Evolutionary conservation across 2,113 vertebrate genomes (phyloP), one percentile per base, ranked within the genome.

Genomic region (Lampris incognitus): DNA sequence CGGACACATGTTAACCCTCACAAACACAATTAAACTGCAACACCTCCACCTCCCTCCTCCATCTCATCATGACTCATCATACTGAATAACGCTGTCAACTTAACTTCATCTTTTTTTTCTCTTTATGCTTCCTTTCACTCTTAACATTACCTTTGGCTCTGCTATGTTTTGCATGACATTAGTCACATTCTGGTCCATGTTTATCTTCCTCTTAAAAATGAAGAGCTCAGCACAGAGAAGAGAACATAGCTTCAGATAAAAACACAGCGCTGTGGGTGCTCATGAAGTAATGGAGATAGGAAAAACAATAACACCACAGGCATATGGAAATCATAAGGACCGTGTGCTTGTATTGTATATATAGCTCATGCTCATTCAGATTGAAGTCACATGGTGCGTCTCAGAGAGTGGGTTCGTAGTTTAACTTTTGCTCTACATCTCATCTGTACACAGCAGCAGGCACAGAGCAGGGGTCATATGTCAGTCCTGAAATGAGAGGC

Each of bases 291-390:
- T 85, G 84, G 80, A 90, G 78, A 87, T 71, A 78, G 82, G 84
- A 88, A 89, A 92, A 92, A 90, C 88, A 90, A 91, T 83, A 91
- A 91, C 86, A 88, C 79, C 63, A 78, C 66, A 86, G 69, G 66
- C 94, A 94, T 93, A 92, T 94, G 93, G 93, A 94, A 94, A 91
- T 86, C 91, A 94, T 94, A 92, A 93, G 67, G 70, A 74, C 24
- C 68, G 52, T 59, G 71, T 86, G 74, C 87, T 88, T 85, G 85
- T 52, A 46, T 24, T 89, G 82, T 91, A 90, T 83, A 80, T 85
- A 89, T 87, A 86, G 79, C 86, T 91, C 79, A 73, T 88, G 92
- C 85, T 93, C 87, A 76, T 82, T 87, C 76, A 88, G 84, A 92
- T 87, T 91, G 86, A 85, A 87, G 85, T 93, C 88, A 90, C 86